phyloP scores from a whole-genome alignment of 92 coral and sea anemone genomes.

The Porites evermanni region DNA sequence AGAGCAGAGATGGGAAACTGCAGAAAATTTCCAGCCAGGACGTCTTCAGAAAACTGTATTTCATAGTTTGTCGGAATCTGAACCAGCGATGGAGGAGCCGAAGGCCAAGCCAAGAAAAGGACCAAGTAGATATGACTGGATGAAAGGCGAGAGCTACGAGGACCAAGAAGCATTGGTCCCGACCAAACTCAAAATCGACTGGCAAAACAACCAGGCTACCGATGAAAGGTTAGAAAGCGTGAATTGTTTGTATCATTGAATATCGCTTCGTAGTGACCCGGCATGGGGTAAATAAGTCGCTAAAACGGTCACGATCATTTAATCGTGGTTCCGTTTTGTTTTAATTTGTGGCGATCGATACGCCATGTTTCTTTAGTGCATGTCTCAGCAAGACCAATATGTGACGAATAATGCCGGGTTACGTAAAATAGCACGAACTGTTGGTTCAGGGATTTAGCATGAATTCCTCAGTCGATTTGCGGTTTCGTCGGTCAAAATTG shows the following conservation, averaged over 20 bases:
- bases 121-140: constrained; percentile 56
- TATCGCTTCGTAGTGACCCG: background rate
- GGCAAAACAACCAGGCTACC: constrained; percentile 1
- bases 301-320: background rate
- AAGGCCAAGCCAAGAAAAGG: constrained; percentile 24
- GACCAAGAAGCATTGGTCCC: constrained; percentile 51
- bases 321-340: background rate
- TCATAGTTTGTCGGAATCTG: constrained; percentile 26
- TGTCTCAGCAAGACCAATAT: constrained; percentile 17
- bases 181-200: constrained; percentile 27
- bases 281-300: background rate
- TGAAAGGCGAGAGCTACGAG: constrained; percentile 29
- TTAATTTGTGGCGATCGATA: background rate
- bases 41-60: constrained; percentile 66
- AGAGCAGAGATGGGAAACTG: constrained; percentile 83
- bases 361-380: constrained; percentile 7
- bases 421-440: background rate
- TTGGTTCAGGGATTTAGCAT: constrained; percentile 19
- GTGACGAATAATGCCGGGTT: background rate
- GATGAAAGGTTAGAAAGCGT: background rate
- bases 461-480: constrained; percentile 31
- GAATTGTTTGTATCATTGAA: background rate
- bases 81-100: constrained; percentile 13
- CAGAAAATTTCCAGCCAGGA: constrained; percentile 90
- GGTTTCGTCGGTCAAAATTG: constrained; percentile 18